Base-by-base conservation (phyloP, 2,113 vertebrate species). In the Phalacrocorax pelagicus region DNA sequence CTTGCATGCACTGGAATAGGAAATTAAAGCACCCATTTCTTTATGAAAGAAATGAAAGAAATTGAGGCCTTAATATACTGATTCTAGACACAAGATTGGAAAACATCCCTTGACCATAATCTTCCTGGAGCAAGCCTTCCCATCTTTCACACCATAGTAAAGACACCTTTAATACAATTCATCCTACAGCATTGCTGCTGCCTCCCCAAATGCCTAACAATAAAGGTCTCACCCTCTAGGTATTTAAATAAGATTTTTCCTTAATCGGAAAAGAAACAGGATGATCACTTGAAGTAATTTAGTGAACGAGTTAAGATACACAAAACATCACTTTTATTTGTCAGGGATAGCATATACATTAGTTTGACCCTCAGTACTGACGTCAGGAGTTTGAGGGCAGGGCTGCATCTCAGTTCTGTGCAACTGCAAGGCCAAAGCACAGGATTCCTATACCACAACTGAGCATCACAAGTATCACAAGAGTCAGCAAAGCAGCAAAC, bases 171-270 rank as follows among this genome's bases (percentile, higher is more conserved):
- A 78, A 55, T 42, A 78, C 46, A 77, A 40, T n/a, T 70, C 44
- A 49, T 51, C 59, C 52, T 36, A 46, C 30, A 47, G 36, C 27
- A 58, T 29, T 38, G 22, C 36, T 55, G 36, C 42, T 30, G 83
- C 82, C 32, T 59, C 27, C 44, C 19, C 40, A 75, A 8, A 83
- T 3, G 4, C 32, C 87, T 36, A 65, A 75, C 65, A 94, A 88
- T 62, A 77, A 79, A 83, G 54, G 49, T 54, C 71, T 58, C 24
- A 14, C 51, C 38, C 44, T 72, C 27, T 32, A 46, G 7, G 13
- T 26, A 55, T 72, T 97, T 61, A 87, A 91, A 38, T 34, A 52
- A 82, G 36, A 79, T 55, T 47, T 95, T 79, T 17, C 70, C 65
- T 40, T 82, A 51, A 66, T 66, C 61, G 44, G 40, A 27, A 86